Base-by-base conservation (phyloP, 2,797 vertebrate species). In the Chelon auratus region DNA sequence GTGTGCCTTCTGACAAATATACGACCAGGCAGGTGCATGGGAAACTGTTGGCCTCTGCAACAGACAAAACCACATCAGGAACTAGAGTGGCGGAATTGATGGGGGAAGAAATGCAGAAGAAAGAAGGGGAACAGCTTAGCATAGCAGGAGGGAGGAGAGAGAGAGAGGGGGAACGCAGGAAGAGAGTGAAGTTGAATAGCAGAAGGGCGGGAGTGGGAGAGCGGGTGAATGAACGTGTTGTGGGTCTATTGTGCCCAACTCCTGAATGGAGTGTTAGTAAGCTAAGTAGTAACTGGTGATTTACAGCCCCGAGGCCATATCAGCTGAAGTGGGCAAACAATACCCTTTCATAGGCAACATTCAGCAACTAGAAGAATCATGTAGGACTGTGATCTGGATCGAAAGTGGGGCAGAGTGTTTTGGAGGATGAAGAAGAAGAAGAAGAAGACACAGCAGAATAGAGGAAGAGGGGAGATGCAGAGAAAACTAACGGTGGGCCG, bases 41-140 rank as follows among this genome's bases (percentile, higher is more conserved):
- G 92, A 94, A 94, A 93, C 74, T 87, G 85, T 77, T 89, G 84
- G 88, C 89, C 90, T 83, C 79, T 77, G 20, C 69, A 83, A 69
- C 74, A 88, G 80, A 93, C 90, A 93, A 94, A 93, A 90, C 87
- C 89, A 84, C 90, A 88, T 90, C 91, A 90, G 83, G 89, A 89
- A 82, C 81, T 66, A 70, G 70, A 87, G 81, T 75, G 68, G 75
- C 30, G 5, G 78, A 82, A 80, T 73, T 66, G 82, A 86, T 76
- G 68, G 75, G 62, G 75, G 62, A 73, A 55, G 68, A 58, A 81
- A 73, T 11, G 65, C 53, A 70, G 65, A 82, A 87, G 80, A 86
- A 87, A 80, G 84, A 76, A 79, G 64, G 50, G 77, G 82, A 87
- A 88, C 82, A 84, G 88, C 85, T 89, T 82, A 86, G 85, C 81